phyloP scores from a whole-genome alignment of 2,797 vertebrate species.

The Sebastolobus altivelis region DNA sequence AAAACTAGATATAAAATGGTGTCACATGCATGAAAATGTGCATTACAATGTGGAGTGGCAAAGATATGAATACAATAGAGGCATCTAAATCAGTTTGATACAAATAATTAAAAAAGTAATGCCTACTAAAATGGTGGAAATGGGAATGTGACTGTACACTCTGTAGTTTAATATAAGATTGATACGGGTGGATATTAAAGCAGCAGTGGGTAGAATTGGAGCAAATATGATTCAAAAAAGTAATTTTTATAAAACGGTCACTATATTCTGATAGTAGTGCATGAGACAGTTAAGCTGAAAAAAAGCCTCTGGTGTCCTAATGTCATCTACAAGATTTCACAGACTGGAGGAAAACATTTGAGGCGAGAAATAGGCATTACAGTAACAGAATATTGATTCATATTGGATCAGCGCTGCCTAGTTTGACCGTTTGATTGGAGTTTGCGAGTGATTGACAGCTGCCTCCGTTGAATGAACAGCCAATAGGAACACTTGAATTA shows the following conservation, averaged over 20 bases:
- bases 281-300: no score
- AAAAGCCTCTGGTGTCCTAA: no score
- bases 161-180: slow-evolving; percentile 5
- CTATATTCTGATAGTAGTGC: no score
- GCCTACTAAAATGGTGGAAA: background rate
- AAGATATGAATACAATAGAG: background rate
- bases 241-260: no score
- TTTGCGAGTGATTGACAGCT: no score
- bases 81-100: background rate
- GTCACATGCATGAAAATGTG: slow-evolving; percentile 5
- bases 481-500: no score
- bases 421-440: no score
- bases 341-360: no score
- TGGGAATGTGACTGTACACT: background rate
- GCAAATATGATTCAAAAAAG: no score
- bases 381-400: background rate
- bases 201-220: background rate
- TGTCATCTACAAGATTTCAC: background rate
- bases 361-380: background rate
- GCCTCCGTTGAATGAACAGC: no score
- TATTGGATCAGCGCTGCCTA: no score
- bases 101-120: background rate
- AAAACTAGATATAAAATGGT: background rate
- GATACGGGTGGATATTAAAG: background rate
- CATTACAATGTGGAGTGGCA: background rate